Evolutionary conservation across 2,113 vertebrate genomes (phyloP).

Genomic region (Hydropotes inermis): DNA sequence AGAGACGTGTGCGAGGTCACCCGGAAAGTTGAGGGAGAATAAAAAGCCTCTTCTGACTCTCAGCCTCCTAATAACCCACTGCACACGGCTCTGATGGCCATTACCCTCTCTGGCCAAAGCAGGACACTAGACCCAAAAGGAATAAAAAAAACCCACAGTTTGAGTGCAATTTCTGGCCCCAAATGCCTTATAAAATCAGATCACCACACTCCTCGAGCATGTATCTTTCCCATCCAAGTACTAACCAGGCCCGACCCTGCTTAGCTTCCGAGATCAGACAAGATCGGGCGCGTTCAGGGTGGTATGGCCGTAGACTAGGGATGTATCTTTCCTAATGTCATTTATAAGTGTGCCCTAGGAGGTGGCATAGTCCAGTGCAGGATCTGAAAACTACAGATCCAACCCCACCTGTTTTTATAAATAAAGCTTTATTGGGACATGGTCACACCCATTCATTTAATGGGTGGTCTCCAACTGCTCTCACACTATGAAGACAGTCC

Average conservation of each 20-base stretch:
- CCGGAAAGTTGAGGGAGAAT: not conserved
- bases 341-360: rapidly evolving
- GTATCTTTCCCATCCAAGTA: too few species aligned
- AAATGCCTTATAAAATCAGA: not conserved
- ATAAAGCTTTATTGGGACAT: not conserved
- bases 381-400: not conserved
- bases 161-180: not conserved
- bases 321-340: not conserved
- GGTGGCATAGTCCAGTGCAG: rapidly evolving
- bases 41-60: not conserved
- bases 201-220: too few species aligned
- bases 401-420: not conserved
- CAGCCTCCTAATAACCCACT: not conserved
- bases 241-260: too few species aligned
- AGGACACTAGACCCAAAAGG: not conserved
- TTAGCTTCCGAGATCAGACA: too few species aligned
- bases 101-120: not conserved
- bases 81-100: not conserved
- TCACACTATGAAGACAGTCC: not conserved
- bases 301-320: too few species aligned
- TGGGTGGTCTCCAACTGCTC: not conserved
- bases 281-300: too few species aligned
- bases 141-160: not conserved
- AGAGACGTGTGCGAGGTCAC: not conserved
- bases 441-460: not conserved